Conservation (phyloP, 1,140 invertebrate genomes). For the Drosophila pseudoobscura region DNA sequence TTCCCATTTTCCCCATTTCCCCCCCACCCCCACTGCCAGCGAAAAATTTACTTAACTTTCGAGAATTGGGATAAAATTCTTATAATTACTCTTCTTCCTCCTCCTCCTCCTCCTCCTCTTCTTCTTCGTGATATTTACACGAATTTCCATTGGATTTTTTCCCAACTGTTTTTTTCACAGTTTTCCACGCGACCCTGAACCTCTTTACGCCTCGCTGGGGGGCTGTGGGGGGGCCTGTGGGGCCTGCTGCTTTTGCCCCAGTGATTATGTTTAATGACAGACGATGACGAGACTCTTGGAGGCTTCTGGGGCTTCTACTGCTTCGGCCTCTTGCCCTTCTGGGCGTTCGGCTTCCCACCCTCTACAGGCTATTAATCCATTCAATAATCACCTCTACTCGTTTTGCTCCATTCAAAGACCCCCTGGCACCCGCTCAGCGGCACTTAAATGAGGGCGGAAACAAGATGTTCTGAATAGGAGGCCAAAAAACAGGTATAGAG, state of each 20-base stretch:
- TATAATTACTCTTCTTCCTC: conserved; percentile 45
- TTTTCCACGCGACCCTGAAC: conserved; percentile 40
- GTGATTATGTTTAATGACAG: conserved; percentile 54
- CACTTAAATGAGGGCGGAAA: too few relatives aligned
- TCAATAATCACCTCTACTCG: too few relatives aligned
- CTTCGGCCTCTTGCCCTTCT: too few relatives aligned
- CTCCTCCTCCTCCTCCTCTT: too few relatives aligned
- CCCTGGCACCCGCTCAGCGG: too few relatives aligned
- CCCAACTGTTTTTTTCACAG: conserved; percentile 13
- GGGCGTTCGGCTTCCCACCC: too few relatives aligned
- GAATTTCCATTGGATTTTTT: conserved; percentile 32
- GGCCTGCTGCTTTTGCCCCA: conserved; percentile 25
- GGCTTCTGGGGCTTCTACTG: too few relatives aligned
- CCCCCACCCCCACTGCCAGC: too few relatives aligned
- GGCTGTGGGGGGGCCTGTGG: background rate
- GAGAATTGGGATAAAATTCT: conserved; percentile 19
- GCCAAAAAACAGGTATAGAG: too few relatives aligned
- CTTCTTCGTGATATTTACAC: conserved; percentile 39
- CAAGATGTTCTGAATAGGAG: too few relatives aligned
- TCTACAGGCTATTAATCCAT: too few relatives aligned
- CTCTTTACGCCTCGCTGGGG: conserved; percentile 6
- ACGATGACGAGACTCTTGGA: conserved; percentile 7
- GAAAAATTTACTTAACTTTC: conserved; percentile 28
- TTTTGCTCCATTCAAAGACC: too few relatives aligned
- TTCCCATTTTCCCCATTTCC: background rate